Evolutionary conservation across 2,888 invertebrate genomes (phyloP).

Genomic region (Caenorhabditis uteleia): DNA sequence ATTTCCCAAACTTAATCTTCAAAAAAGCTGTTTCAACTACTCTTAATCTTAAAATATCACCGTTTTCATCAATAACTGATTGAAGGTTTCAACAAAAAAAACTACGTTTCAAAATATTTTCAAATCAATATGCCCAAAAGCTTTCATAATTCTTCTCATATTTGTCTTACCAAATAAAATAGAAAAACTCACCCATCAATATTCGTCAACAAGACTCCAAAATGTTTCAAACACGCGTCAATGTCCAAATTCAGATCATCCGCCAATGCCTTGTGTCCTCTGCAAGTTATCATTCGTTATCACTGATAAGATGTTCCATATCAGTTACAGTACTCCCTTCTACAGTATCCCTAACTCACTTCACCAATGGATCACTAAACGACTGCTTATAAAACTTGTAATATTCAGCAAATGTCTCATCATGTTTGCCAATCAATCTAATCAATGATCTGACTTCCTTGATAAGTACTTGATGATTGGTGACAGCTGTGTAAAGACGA

Average conservation of each 20-base stretch:
- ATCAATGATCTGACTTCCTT: slow-evolving; percentile 49
- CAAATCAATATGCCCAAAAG: too few species aligned
- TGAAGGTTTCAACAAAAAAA: too few species aligned
- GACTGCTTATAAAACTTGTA: slow-evolving; percentile 39
- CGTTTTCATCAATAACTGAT: too few species aligned
- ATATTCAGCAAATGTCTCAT: slow-evolving; percentile 26
- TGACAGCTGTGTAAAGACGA: slow-evolving; percentile 38
- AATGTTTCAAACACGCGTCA: slow-evolving; percentile 32
- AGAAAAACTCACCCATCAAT: slow-evolving; percentile 6
- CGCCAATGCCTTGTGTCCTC: slow-evolving; percentile 33
- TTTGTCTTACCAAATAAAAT: background rate
- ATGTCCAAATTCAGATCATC: slow-evolving; percentile 14
- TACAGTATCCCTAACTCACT: slow-evolving; percentile 6
- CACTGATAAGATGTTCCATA: too few species aligned
- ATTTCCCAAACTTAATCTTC: too few species aligned
- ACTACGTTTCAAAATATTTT: too few species aligned
- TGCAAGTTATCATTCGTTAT: too few species aligned
- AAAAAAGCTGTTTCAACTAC: too few species aligned
- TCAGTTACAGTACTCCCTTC: background rate
- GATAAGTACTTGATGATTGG: slow-evolving; percentile 48
- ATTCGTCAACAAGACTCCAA: slow-evolving; percentile 34
- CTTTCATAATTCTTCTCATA: too few species aligned
- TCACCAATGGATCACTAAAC: slow-evolving; percentile 49
- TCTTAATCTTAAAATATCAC: too few species aligned
- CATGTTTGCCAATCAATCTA: slow-evolving; percentile 31